Evolutionary conservation across 2,888 invertebrate genomes (phyloP), one percentile per base, ranked within the genome.

Genomic region (Drosophila prolongata): DNA sequence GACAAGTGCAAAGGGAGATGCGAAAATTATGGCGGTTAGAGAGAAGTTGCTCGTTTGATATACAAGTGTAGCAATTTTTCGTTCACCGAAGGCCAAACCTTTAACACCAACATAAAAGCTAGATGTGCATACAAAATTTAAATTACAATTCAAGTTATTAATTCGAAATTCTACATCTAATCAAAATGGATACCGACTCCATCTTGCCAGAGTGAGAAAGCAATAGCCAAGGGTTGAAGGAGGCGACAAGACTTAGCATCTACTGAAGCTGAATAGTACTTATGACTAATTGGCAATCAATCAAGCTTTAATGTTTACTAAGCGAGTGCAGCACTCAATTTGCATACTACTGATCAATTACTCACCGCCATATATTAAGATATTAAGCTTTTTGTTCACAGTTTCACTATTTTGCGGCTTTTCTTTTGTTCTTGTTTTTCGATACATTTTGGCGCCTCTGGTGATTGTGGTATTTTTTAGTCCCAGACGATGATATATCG

Each of bases 221-320:
- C 35, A 43, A 30, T 6, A 24, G 24, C 11, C 38, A 34, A 47
- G 54, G 30, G 30, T 6, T 8, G 6, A 8, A 30, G 30, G 30
- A 6, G 30, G 8, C 8, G 8, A 30, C 30, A 30, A 30, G 30
- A 6, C 8, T 30, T 30, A 30, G 65, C 64, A 76, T 78, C 70
- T 73, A 68, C 64, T 59, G 61, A 74, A 58, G 54, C 62, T 87
- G 72, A 76, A 79, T 75, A 75, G 50, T 67, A 65, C 60, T 68
- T 67, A 77, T 83, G 84, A 86, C 87, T 86, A 87, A 87, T 80
- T 83, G 78, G 78, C 79, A 69, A 84, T 83, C 75, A 87, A 87
- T 87, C 87, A 84, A 87, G 58, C 72, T 61, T 71, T 56, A 66
- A 67, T 75, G 70, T 75, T 76, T 81, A 80, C 70, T 69, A 77